phyloP scores from a whole-genome alignment of 2,113 vertebrate genomes.

The Vulpes lagopus region DNA sequence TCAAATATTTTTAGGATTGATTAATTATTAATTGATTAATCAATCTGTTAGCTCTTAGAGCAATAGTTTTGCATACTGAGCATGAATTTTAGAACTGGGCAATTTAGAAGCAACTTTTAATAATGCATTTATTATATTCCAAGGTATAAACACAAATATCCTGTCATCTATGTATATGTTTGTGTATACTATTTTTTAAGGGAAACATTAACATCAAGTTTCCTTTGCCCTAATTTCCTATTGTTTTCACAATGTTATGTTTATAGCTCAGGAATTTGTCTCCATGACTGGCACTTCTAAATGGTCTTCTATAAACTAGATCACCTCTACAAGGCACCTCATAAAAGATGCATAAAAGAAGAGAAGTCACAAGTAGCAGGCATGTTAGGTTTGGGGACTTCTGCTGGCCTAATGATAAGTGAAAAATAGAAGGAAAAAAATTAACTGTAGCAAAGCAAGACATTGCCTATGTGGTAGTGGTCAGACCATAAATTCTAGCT shows the following conservation, averaged over 20 bases:
- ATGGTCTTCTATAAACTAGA: not conserved
- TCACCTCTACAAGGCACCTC: not conserved
- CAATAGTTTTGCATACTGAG: not conserved
- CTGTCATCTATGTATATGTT: not conserved
- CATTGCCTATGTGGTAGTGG: not conserved
- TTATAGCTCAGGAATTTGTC: not conserved
- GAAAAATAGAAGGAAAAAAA: constrained; percentile 6
- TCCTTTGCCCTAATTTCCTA: constrained; percentile 13
- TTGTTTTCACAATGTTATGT: not conserved
- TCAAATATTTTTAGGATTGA: constrained; percentile 12
- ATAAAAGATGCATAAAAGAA: not conserved
- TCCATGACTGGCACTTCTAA: not conserved
- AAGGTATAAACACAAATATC: not conserved
- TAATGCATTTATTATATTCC: not conserved
- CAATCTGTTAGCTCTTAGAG: not conserved
- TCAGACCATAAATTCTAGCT: not conserved
- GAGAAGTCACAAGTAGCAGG: not conserved
- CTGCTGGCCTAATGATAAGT: not conserved
- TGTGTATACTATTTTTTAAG: not conserved
- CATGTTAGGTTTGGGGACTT: not conserved
- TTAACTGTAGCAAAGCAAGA: not conserved
- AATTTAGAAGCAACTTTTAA: constrained; percentile 11
- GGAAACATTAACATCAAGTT: not conserved
- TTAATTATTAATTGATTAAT: constrained; percentile 20
- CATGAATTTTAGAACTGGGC: constrained; percentile 27